Base-by-base conservation (phyloP, 2,113 vertebrate species). In the Tapirus terrestris region DNA sequence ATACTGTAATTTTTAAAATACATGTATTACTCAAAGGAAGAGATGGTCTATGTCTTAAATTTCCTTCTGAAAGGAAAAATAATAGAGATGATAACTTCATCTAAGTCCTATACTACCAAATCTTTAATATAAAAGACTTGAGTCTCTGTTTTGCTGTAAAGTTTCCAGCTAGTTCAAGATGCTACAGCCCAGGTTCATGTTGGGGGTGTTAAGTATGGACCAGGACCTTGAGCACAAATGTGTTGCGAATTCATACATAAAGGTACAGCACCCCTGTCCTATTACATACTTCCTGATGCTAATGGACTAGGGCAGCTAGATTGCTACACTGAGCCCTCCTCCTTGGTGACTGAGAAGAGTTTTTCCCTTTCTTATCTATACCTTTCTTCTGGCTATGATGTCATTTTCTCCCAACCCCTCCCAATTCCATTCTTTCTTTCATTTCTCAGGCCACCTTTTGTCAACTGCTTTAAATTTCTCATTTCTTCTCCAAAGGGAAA, bases 401-500 rank as follows among this genome's bases (percentile, higher is more conserved):
- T 14, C 23, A 81, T 43, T 39, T 80, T 27, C 21, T 36, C n/a
- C 16, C 11, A 61, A 3, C 3, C 2, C n/a, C 3, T 61, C 51
- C 31, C 13, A 70, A 25, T 82, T 76, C 58, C 2, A 72, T 92
- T 94, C 58, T 36, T 89, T 81, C 16, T 92, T 91, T 94, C 29
- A 76, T 88, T 97, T 94, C 13, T 95, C 36, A 84, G 33, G 29
- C 16, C 45, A 82, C 89, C 4, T 96, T 96, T 81, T 36, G 8
- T 88, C 33, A 91, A 81, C 16, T 67, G 23, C 65, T 68, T 80
- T 93, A 80, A 51, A 90, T 90, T 82, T 89, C 58, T n/a, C 43
- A 43, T 67, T 80, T 75, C 58, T 80, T 73, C 31, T 45, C 27
- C 20, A 77, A 95, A 68, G n/a, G 21, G 33, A 9, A 36, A 68